Percentiles rank a stretch among this genome's conserved stretches.
These are phyloP conservation scores for Cathartes aura DNA, from an alignment of 2,113 vertebrate genomes.

Conservation along the genomic window DNA sequence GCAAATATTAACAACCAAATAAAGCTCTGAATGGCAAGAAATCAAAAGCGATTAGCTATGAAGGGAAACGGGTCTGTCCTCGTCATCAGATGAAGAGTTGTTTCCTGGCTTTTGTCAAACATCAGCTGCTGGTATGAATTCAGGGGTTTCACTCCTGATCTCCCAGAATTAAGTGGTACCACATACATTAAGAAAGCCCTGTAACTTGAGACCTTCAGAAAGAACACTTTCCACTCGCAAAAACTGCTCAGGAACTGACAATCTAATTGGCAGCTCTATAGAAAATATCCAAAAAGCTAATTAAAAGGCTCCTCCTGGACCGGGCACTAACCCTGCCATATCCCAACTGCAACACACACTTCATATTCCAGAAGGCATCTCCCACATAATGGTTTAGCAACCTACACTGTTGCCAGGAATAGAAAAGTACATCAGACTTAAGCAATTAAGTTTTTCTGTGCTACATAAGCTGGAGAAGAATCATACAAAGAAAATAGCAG, in stretches of 20 bases:
- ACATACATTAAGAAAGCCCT: background rate
- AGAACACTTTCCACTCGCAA: background rate
- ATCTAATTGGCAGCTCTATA: background rate
- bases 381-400: slow-evolving; percentile 54
- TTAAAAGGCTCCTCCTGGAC: background rate
- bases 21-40: background rate
- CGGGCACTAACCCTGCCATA: slow-evolving; percentile 7
- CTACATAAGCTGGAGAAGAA: slow-evolving; percentile 18
- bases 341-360: slow-evolving; percentile 18
- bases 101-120: background rate
- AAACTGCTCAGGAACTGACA: background rate
- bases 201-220: background rate
- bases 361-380: slow-evolving; percentile 61
- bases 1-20: background rate
- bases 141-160: background rate
- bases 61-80: background rate
- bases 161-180: background rate
- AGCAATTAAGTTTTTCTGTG: slow-evolving; percentile 50
- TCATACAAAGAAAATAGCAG: background rate
- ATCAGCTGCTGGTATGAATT: background rate
- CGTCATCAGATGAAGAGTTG: background rate
- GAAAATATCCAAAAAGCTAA: slow-evolving; percentile 10
- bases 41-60: background rate
- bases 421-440: slow-evolving; percentile 61
- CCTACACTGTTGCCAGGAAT: slow-evolving; percentile 62